Evolutionary conservation across 2,888 invertebrate genomes (phyloP).

Genomic region (Drosophila crucigera): DNA sequence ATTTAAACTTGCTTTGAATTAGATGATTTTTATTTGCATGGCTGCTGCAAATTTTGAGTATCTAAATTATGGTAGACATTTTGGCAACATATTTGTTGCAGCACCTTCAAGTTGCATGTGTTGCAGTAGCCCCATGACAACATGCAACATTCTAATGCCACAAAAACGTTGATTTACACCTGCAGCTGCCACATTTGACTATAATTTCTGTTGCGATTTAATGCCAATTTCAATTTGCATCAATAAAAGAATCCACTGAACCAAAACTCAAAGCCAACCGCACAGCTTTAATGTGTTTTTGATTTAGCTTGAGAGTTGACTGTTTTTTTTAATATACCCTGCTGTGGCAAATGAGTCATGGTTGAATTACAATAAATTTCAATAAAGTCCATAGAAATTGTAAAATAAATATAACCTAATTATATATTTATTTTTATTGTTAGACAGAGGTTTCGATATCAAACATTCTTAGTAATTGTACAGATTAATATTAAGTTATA

Average conservation of each 20-base stretch:
- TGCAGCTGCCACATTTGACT: conserved; percentile 32
- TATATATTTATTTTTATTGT: background rate
- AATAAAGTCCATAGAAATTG: background rate
- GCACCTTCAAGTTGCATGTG: conserved; percentile 7
- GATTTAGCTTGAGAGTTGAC: conserved; percentile 2
- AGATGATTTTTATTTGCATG: conserved; percentile 21
- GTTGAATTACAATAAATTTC: background rate
- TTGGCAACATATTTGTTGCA: conserved; percentile 12
- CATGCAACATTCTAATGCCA: conserved; percentile 33
- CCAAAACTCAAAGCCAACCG: conserved; percentile 38
- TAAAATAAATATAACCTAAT: background rate
- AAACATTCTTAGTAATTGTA: background rate
- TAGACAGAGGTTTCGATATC: background rate
- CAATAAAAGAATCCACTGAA: conserved; percentile 50
- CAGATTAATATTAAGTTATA: background rate
- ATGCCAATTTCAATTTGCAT: conserved; percentile 66
- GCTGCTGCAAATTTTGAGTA: conserved; percentile 2
- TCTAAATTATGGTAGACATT: conserved; percentile 1
- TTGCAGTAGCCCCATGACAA: background rate
- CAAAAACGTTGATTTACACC: conserved; percentile 30
- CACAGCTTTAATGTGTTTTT: conserved; percentile 24
- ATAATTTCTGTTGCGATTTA: conserved; percentile 29
- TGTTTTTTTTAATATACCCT: conserved; percentile 26
- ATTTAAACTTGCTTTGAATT: conserved; percentile 13
- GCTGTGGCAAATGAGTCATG: background rate